These are phyloP conservation scores for Cyprinella venusta DNA, from an alignment of 2,797 vertebrate genomes.

Conservation along the genomic window DNA sequence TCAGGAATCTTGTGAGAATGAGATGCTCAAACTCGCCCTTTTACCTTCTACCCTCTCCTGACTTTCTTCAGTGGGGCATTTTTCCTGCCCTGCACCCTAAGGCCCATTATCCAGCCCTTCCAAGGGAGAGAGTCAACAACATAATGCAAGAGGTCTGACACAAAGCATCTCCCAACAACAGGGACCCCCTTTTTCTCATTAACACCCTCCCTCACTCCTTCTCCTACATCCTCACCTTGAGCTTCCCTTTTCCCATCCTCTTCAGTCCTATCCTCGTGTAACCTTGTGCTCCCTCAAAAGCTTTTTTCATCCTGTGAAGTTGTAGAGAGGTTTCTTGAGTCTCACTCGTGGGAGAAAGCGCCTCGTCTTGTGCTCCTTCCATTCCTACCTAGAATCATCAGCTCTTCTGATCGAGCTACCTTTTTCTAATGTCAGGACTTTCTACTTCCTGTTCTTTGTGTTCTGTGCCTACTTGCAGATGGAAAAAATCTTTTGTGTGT, in stretches of 20 bases:
- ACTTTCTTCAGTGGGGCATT: conserved; percentile 74
- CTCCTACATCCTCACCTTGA: conserved; percentile 81
- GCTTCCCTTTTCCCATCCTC: conserved; percentile 73
- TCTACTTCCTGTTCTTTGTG: conserved; percentile 57
- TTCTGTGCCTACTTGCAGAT: conserved; percentile 68
- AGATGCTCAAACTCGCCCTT: conserved; percentile 64
- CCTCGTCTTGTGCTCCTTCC: background rate
- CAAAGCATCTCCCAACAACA: conserved; percentile 68
- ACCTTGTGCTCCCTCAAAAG: conserved; percentile 49
- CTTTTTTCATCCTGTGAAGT: conserved; percentile 29
- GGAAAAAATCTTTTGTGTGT: conserved; percentile 76
- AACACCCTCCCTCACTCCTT: conserved; percentile 71
- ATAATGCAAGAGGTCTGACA: conserved; percentile 91
- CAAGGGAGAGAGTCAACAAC: conserved; percentile 90
- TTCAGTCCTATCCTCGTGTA: conserved; percentile 66
- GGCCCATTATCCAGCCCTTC: conserved; percentile 84
- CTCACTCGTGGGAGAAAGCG: conserved; percentile 47
- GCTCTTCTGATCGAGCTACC: conserved; percentile 82
- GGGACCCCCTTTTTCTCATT: conserved; percentile 67
- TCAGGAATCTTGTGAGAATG: conserved; percentile 59
- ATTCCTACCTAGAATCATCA: conserved; percentile 61
- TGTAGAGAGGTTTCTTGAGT: conserved; percentile 45
- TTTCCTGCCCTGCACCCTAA: conserved; percentile 64
- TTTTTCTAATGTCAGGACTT: conserved; percentile 26
- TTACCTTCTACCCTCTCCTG: conserved; percentile 80